A percentile compares a stretch with the other conserved stretches of the same genome.
Evolutionary conservation across 2,888 invertebrate genomes (phyloP).

Genomic region (Acronicta aceris): DNA sequence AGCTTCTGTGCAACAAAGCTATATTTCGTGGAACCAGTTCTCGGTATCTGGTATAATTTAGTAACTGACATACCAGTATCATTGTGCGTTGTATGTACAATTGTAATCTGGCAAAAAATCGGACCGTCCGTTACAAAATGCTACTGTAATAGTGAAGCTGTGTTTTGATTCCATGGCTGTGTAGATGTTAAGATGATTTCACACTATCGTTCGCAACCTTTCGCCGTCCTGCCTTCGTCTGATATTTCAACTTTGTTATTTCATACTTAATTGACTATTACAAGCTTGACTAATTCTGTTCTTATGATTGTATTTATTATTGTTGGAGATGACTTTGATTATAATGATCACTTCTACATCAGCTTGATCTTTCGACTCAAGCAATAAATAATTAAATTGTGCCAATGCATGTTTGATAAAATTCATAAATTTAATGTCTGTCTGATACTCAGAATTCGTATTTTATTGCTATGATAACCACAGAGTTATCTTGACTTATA

Average conservation of each 20-base stretch:
- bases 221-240: constrained; percentile 36
- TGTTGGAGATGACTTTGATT: constrained; percentile 13
- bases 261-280: constrained; percentile 37
- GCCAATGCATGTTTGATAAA: constrained; percentile 10
- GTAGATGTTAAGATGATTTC: constrained; percentile 42
- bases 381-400: constrained; percentile 3
- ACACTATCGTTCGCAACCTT: constrained; percentile 42
- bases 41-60: constrained; percentile 63
- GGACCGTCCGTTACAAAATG: constrained; percentile 61
- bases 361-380: not conserved
- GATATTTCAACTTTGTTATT: constrained; percentile 33
- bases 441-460: constrained; percentile 33
- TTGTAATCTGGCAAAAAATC: constrained; percentile 67
- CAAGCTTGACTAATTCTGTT: constrained; percentile 26
- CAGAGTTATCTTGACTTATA: constrained; percentile 36
- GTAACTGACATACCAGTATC: constrained; percentile 67
- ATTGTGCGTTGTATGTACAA: constrained; percentile 68
- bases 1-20: constrained; percentile 48
- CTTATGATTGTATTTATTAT: constrained; percentile 20
- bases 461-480: constrained; percentile 47
- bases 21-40: constrained; percentile 47
- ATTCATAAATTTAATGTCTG: constrained; percentile 17
- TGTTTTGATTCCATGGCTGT: constrained; percentile 36
- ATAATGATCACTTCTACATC: constrained; percentile 5
- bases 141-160: constrained; percentile 57